Base-by-base conservation (phyloP, 2,888 invertebrate genomes). In the Limenitis camilla region DNA sequence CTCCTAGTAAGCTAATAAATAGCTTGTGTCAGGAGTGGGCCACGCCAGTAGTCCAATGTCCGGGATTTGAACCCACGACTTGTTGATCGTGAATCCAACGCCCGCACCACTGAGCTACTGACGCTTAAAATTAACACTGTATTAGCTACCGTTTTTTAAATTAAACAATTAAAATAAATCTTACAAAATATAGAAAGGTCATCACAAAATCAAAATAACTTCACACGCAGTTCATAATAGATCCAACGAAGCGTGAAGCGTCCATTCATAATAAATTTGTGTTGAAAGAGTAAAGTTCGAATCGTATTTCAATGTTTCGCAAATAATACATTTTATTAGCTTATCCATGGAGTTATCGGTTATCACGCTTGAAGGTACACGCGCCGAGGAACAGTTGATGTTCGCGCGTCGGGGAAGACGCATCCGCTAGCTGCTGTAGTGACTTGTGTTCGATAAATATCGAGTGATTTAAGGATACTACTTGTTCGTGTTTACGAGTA, bases 321-420 rank as follows among this genome's bases (percentile, higher is more conserved):
- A 71, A 69, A 71, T 69, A 68, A 71, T 71, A 19, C 69, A 71
- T 65, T 68, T 63, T 65, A 71, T 67, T 67, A 68, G 71, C 68
- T 76, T 76, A 78, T 76, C 74, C 71, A 66, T 63, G 68, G 71
- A 68, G 70, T 71, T 81, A 81, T 84, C 78, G 76, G 76, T 84
- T 84, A 85, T 86, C 84, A 81, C 65, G 62, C 67, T 64, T 62
- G 56, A 48, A 58, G 62, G 65, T 63, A 69, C 72, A 76, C 74
- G 67, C 62, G 72, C 75, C 72, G 69, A 72, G 68, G 74, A 71
- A 65, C 85, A 86, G 86, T 86, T 84, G 85, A 86, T 85, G 85
- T 66, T 77, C 79, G 85, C 72, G 79, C 85, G 84, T 68, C 74
- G 72, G 74, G 75, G 84, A 84, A 78, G 84, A 83, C 82, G 81